Evolutionary conservation across 1,140 invertebrate species (phyloP).

Genomic region (Helicoverpa zea): DNA sequence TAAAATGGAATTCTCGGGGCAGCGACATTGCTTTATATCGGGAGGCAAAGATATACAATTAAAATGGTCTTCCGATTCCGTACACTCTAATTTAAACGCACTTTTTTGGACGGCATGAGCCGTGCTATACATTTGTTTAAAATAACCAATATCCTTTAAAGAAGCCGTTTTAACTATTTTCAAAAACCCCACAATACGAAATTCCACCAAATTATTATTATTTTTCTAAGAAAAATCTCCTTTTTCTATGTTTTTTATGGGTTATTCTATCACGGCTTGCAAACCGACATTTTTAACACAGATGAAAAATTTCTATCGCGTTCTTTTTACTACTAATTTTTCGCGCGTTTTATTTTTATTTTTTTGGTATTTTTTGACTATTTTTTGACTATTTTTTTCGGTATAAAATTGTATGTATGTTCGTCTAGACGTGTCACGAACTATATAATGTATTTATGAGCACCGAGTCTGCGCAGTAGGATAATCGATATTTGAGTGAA

Average conservation of each 20-base stretch:
- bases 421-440: neutral
- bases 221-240: too few relatives aligned
- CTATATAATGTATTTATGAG: slow-evolving; percentile 1
- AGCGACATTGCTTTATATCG: slow-evolving; percentile 75
- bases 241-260: too few relatives aligned
- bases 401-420: neutral
- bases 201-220: neutral
- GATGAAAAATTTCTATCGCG: too few relatives aligned
- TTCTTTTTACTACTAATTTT: too few relatives aligned
- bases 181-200: slow-evolving; percentile 11
- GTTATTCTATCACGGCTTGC: too few relatives aligned
- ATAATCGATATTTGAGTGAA: neutral
- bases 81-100: slow-evolving; percentile 68
- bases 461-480: neutral
- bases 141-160: slow-evolving; percentile 57
- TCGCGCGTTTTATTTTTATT: too few relatives aligned
- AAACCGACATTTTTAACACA: too few relatives aligned
- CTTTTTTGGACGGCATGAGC: slow-evolving; percentile 70
- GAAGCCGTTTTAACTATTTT: slow-evolving; percentile 73
- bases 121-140: slow-evolving; percentile 78
- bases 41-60: slow-evolving; percentile 68
- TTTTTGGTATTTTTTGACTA: neutral
- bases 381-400: neutral
- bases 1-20: slow-evolving; percentile 79
- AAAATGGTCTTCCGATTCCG: slow-evolving; percentile 80